A percentile compares a stretch with the other conserved stretches of the same genome.
Evolutionary conservation across 2,888 invertebrate genomes (phyloP).

Genomic region (Atrina japonica): DNA sequence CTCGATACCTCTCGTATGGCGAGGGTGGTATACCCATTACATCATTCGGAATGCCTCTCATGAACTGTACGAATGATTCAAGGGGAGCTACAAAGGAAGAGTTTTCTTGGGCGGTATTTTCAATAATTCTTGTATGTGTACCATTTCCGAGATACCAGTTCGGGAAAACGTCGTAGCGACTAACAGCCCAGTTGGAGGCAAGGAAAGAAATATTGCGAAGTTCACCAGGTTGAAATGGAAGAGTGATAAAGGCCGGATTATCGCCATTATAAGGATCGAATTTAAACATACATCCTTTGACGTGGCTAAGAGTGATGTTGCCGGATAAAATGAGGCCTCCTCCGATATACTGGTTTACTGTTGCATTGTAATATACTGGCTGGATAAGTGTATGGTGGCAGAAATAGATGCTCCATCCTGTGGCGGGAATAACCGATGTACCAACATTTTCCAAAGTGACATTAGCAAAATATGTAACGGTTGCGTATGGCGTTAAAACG

Average conservation of each 20-base stretch:
- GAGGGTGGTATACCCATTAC: slow-evolving; percentile 29
- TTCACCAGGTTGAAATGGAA: slow-evolving; percentile 36
- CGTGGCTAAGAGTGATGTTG: slow-evolving; percentile 37
- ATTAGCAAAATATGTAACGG: slow-evolving; percentile 41
- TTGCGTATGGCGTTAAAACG: slow-evolving; percentile 33
- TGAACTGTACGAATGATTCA: slow-evolving; percentile 30
- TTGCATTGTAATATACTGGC: slow-evolving; percentile 37
- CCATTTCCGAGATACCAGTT: slow-evolving; percentile 44
- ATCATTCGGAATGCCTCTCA: slow-evolving; percentile 40
- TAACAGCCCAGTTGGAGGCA: slow-evolving; percentile 34
- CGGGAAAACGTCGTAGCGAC: slow-evolving; percentile 33
- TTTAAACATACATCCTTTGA: slow-evolving; percentile 47
- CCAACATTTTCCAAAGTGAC: slow-evolving; percentile 37
- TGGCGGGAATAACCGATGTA: slow-evolving; percentile 26
- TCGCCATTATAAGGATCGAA: slow-evolving; percentile 40
- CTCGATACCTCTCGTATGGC: slow-evolving; percentile 32
- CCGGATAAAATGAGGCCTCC: slow-evolving; percentile 38
- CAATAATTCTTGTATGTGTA: slow-evolving; percentile 26
- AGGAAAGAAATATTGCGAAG: slow-evolving; percentile 36
- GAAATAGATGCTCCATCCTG: slow-evolving; percentile 39
- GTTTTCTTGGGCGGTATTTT: slow-evolving; percentile 32
- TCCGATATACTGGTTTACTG: slow-evolving; percentile 36
- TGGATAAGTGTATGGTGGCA: slow-evolving; percentile 46
- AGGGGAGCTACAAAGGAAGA: slow-evolving; percentile 34
- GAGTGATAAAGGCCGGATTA: slow-evolving; percentile 28